Percentiles rank a stretch among this genome's conserved stretches.
These are phyloP conservation scores for Chaetura pelagica DNA, from an alignment of 2,113 vertebrate species.

Conservation along the genomic window DNA sequence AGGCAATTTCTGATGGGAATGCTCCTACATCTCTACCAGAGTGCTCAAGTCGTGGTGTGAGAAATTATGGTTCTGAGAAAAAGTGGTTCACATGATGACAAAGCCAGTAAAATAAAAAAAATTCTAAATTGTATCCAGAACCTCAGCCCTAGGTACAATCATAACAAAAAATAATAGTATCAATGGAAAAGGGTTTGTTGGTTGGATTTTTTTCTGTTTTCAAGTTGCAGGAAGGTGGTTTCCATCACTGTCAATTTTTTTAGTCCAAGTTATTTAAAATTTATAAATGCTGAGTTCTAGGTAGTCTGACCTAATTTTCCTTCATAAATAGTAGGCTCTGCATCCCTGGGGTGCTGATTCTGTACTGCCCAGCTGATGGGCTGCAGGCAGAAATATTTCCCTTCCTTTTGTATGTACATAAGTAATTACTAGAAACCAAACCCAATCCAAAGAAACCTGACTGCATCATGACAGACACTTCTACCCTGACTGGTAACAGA, in stretches of 20 bases:
- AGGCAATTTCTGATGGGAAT: neutral
- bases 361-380: neutral
- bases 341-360: neutral
- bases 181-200: neutral
- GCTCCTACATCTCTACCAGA: neutral
- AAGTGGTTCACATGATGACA: neutral
- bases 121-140: conserved; percentile 18
- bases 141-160: neutral
- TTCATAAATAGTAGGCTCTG: neutral
- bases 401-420: neutral
- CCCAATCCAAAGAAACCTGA: neutral
- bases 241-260: neutral
- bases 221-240: neutral
- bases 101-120: neutral
- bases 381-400: neutral
- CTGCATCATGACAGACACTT: neutral
- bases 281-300: neutral
- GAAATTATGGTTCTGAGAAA: neutral
- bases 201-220: neutral
- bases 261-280: neutral
- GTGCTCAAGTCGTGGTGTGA: neutral
- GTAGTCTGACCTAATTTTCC: neutral
- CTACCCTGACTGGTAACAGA: neutral
- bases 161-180: neutral
- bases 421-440: neutral